A percentile compares a stretch with the other conserved stretches of the same genome.
These are phyloP conservation scores for Gonioctena quinquepunctata DNA, from an alignment of 1,140 invertebrate species.

Conservation along the genomic window DNA sequence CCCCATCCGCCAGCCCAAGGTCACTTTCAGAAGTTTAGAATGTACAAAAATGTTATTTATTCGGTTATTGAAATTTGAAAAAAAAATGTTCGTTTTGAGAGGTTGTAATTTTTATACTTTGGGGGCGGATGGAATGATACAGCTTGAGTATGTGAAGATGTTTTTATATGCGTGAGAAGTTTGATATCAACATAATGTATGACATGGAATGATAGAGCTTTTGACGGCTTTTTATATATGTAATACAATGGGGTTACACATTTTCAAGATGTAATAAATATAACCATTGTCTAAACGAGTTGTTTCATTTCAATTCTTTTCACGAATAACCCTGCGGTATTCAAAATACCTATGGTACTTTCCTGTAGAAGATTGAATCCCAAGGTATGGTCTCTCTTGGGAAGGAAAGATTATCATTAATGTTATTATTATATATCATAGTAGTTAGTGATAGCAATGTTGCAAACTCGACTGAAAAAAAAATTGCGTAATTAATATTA, in stretches of 20 bases:
- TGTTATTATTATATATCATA: no score
- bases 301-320: slow-evolving; percentile 4
- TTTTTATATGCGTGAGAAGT: slow-evolving; percentile 54
- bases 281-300: slow-evolving; percentile 50
- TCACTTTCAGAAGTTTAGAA: slow-evolving; percentile 17
- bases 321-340: no score
- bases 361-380: no score
- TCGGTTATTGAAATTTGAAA: background rate
- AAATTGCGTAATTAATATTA: no score
- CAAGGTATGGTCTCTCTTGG: no score
- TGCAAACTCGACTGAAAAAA: no score
- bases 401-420: no score
- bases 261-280: slow-evolving; percentile 54
- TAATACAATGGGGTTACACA: slow-evolving; percentile 54
- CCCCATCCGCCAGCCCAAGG: background rate
- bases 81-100: slow-evolving; percentile 7
- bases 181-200: slow-evolving; percentile 55
- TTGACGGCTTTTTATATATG: slow-evolving; percentile 57
- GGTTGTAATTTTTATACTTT: slow-evolving; percentile 3
- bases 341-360: no score
- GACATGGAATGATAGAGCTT: slow-evolving; percentile 54
- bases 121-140: background rate
- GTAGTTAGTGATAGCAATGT: no score
- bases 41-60: slow-evolving; percentile 33
- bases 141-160: slow-evolving; percentile 45